Evolutionary conservation across 2,888 invertebrate species (phyloP), one percentile per base, ranked within the genome.

Genomic region (Eumerus sabulonum): DNA sequence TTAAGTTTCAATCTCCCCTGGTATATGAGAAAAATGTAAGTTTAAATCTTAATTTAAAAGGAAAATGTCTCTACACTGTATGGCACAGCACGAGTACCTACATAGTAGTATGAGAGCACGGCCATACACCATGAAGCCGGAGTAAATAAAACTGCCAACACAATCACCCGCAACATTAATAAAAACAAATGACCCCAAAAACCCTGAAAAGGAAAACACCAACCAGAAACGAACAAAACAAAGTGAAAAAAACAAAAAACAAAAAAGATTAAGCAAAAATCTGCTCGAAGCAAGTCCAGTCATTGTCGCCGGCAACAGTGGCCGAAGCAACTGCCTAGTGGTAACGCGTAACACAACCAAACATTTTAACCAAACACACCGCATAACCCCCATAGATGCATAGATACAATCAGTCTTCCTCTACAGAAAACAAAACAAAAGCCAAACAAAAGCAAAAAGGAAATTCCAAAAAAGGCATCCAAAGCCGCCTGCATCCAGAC

Each of bases 141-240:
- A 82, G 77, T 77, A 73, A 70, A 73, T 82, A 82, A 77, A 82
- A 72, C 76, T 73, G 77, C 73, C 76, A 73, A 77, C 82, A 82
- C 68, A 82, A 76, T 73, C 68, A 73, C 72, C 82, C 77, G 51
- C 63, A 72, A 64, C 64, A 82, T 82, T 77, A 77, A 82, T 82
- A 82, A 77, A 82, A 82, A 53, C 70, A 76, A 82, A 82, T 82
- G 82, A 73, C 70, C 77, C 77, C 56, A 53, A 70, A 82, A 82
- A 77, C 64, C 76, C 76, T 12, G 17, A 19, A 59, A 67, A 77
- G 48, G 59, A 64, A 73, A 38, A 44, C 36, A 38, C 36, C 42
- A 59, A 60, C 56, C 27, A 27, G 27, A 27, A 27, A 27, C 7
- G 27, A 7, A 27, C 2, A 42, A 53, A 54, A 59, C 17, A 53